These are phyloP conservation scores for Mesocentrotus franciscanus DNA, from an alignment of 53 echinoderm and acorn worm genomes.

Conservation along the genomic window DNA sequence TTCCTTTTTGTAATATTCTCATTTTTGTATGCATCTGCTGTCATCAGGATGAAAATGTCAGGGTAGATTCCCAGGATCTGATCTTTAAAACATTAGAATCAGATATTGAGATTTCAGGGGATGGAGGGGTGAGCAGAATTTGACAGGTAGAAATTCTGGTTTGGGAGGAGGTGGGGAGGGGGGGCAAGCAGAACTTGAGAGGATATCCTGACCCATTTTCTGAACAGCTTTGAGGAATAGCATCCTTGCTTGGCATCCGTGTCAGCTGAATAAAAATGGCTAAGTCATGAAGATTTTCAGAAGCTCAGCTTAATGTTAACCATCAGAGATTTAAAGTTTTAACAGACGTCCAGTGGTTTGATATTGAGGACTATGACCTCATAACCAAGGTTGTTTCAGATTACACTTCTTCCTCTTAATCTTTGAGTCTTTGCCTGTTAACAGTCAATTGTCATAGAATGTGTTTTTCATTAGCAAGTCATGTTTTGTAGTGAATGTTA, in stretches of 20 bases:
- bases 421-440: background rate
- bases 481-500: too few relatives aligned
- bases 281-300: background rate
- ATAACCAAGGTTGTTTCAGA: background rate
- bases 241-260: background rate
- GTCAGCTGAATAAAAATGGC: conserved; percentile 17
- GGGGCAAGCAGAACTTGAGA: background rate
- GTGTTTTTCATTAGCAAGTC: background rate
- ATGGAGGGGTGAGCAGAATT: background rate
- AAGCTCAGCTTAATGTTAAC: background rate
- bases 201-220: conserved; percentile 42
- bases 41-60: background rate
- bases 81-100: background rate
- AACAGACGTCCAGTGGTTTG: background rate
- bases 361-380: background rate
- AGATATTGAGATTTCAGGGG: background rate
- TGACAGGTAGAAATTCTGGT: too few relatives aligned
- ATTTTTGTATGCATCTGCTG: background rate
- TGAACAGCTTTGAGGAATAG: background rate
- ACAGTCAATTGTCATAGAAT: background rate
- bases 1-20: too few relatives aligned
- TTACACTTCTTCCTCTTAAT: background rate
- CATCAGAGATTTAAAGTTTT: background rate
- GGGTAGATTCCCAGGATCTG: background rate
- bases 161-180: background rate